Evolutionary conservation across 2,113 vertebrate species (phyloP), one percentile per base, ranked within the genome.

Genomic region (Menura novaehollandiae): DNA sequence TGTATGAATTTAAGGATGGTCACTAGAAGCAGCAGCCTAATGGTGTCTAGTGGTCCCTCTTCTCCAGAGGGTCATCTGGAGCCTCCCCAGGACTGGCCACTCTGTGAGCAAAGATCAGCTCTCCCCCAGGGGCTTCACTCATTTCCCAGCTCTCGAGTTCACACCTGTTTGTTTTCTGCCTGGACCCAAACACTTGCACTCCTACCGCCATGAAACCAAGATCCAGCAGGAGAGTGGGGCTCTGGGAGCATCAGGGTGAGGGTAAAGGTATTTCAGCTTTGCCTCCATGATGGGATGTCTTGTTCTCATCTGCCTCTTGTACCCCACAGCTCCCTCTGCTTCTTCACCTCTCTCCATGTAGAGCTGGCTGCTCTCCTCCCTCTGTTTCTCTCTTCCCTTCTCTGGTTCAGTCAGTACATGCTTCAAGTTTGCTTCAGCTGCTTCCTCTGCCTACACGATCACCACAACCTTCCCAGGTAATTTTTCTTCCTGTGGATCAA

Each of bases 41-140:
- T 55, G 28, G 49, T 67, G 55, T 58, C 55, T 64, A 47, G n/a
- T 75, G 14, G n/a, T 55, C 26, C 33, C 21, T 59, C 35, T 78
- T 59, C 20, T 47, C 44, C 67, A 85, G 47, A 63, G 39, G 11
- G 7, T 62, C 51, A 51, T 18, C 15, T 56, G 44, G 9, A 85
- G 32, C 10, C 7, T 78, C 4, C 5, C 1, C 0, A 2, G 20
- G 4, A 5, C 37, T 47, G 37, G 7, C 41, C 74, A 55, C 58
- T 64, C 13, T 39, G 30, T 1, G 4, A 59, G 63, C n/a, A 84
- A 26, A 93, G 30, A 19, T 60, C 80, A 55, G 37, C 55, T 33
- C 5, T 81, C 59, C 85, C 14, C 43, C 15, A 15, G 0, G 1
- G 43, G 24, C 28, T 74, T 58, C 37, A n/a, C 24, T 66, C 13